Base-by-base conservation (phyloP, 2,113 vertebrate species). In the Oncorhynchus masou region DNA sequence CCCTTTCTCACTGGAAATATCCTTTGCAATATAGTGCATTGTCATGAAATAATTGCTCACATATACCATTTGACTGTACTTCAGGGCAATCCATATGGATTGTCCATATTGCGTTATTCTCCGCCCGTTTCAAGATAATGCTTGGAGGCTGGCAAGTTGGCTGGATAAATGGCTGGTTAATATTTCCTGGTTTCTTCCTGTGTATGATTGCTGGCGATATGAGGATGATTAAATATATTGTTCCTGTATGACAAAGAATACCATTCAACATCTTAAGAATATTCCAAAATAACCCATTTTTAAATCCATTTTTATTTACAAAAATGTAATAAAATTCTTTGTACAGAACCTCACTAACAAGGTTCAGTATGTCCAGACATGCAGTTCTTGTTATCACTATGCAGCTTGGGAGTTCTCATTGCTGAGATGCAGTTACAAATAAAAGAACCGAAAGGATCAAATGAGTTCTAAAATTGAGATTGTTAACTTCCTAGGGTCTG, bases 261-360 rank as follows among this genome's bases (percentile, higher is more conserved):
- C 25, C 8, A 19, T 49, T 27, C 8, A 13, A 29, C 57, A 31
- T 11, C 66, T 68, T 29, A 60, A 24, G 5, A 70, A 64, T n/a
- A 25, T 45, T 9, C 39, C 24, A 79, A 74, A 16, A 86, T 87
- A 88, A 39, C 60, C 69, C 57, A 15, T 70, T 92, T 92, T 91
- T 94, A 95, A 96, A 97, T 94, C 94, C 92, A 94, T 90, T 94
- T 98, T 98, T 97, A 97, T 97, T 98, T 96, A 97, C 95, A 96
- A 98, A 98, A 98, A 97, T 96, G 96, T 97, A 97, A 95, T 97
- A 96, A 98, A 97, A 96, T 92, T 94, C 87, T 95, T 95, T 96
- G 93, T 97, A 97, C 95, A 96, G 88, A 79, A 87, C 94, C 95
- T 95, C 94, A 94, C 90, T 95, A 96, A 95, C 95, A 11, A 45